Evolutionary conservation across 2,113 vertebrate species (phyloP).

Genomic region (Microtus ochrogaster): DNA sequence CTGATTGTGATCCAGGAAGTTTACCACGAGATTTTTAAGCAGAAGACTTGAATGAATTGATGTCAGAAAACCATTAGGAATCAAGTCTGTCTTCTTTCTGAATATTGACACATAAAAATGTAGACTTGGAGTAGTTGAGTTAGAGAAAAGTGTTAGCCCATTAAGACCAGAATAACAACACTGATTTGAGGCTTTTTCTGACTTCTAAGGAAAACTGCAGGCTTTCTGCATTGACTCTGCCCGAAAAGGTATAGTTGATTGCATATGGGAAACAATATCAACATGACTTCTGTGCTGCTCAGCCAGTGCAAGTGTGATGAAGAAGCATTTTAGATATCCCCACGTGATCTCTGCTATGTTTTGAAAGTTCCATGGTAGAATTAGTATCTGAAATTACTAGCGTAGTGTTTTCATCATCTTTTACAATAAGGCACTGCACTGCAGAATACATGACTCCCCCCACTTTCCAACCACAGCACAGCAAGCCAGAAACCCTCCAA

Average conservation of each 20-base stretch:
- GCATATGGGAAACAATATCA: background rate
- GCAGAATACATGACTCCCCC: background rate
- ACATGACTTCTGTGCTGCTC: background rate
- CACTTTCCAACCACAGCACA: background rate
- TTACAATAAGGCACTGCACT: background rate
- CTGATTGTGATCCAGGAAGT: background rate
- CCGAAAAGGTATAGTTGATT: background rate
- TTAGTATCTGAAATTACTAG: conserved; percentile 29
- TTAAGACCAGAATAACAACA: conserved; percentile 34
- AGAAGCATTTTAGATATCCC: background rate
- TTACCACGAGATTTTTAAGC: background rate
- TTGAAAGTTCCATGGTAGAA: background rate
- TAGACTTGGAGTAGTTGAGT: background rate
- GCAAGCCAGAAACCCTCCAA: background rate
- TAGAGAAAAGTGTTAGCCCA: background rate
- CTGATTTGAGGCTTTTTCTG: background rate
- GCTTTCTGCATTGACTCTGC: background rate
- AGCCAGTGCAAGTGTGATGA: background rate
- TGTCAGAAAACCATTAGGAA: conserved; percentile 24
- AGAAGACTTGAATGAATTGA: conserved; percentile 44
- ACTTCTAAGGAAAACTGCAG: conserved; percentile 25
- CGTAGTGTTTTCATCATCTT: conserved; percentile 5
- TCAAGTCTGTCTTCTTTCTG: background rate
- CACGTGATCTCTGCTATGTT: background rate
- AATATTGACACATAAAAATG: background rate